Conservation (phyloP, 2,797 vertebrate genomes). For the Pangasius macronema region DNA sequence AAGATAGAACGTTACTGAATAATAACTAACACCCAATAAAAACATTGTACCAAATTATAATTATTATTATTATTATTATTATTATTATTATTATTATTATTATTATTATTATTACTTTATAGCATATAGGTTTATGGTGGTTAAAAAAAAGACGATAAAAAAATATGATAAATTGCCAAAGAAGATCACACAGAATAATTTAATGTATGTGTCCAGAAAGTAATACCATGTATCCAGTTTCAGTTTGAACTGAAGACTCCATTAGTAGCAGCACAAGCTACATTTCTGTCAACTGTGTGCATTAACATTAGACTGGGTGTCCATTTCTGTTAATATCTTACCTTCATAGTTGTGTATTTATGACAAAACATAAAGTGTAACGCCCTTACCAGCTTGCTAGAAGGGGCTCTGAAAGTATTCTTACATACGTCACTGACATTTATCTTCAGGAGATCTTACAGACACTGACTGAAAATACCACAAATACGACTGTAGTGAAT, state of each 20-base stretch:
- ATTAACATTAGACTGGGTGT: neutral
- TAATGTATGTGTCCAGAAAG: no score
- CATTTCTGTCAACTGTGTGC: neutral
- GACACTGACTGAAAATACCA: neutral
- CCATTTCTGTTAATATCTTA: neutral
- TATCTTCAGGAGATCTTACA: neutral
- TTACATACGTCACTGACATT: neutral
- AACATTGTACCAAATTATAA: neutral
- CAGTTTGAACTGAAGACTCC: neutral
- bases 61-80: no score
- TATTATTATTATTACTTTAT: neutral
- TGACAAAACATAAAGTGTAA: neutral
- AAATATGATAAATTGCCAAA: no score
- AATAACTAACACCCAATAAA: neutral
- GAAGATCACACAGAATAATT: no score
- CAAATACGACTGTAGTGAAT: neutral
- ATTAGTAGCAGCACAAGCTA: neutral
- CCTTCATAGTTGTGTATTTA: neutral
- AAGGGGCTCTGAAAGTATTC: neutral
- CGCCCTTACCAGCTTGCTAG: neutral
- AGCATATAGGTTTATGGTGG: no score
- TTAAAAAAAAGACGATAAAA: no score
- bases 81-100: neutral
- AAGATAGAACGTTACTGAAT: no score
- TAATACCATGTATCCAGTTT: no score